These are phyloP conservation scores for Amorpha juglandis DNA, from an alignment of 2,888 invertebrate species.

Conservation along the genomic window DNA sequence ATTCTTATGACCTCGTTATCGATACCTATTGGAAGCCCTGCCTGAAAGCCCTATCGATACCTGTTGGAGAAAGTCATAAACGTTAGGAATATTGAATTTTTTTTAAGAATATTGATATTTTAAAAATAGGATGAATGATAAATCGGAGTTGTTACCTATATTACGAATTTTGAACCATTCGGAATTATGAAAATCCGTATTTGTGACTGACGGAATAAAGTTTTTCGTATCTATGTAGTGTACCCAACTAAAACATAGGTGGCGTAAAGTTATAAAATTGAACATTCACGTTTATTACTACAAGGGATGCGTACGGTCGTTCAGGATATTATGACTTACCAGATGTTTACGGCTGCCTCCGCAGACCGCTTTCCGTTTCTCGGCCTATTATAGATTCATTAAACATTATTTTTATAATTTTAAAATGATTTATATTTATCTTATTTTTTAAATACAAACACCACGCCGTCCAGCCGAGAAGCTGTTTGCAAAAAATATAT, in stretches of 20 bases:
- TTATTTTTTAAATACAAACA: constrained; percentile 15
- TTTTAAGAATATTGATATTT: no score
- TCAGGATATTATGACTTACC: constrained; percentile 6
- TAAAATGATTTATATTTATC: not conserved
- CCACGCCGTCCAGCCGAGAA: constrained; percentile 14
- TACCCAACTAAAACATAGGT: constrained; percentile 5
- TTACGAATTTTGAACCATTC: no score
- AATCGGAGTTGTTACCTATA: no score
- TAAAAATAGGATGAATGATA: no score
- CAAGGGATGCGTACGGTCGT: not conserved
- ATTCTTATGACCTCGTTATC: no score
- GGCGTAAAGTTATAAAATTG: constrained; percentile 22
- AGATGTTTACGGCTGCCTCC: constrained; percentile 21
- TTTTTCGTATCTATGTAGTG: no score
- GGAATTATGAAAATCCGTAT: no score
- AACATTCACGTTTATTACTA: constrained; percentile 15
- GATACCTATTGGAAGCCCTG: no score
- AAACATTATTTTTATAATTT: constrained; percentile 10
- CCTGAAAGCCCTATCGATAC: no score
- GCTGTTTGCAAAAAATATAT: not conserved
- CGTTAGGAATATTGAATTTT: no score
- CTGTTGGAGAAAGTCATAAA: no score
- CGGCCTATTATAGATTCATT: constrained; percentile 18
- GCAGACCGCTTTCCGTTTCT: constrained; percentile 23
- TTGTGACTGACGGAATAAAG: no score